Conservation (phyloP, 2,113 vertebrate species). For the human (Homo sapiens) region DNA sequence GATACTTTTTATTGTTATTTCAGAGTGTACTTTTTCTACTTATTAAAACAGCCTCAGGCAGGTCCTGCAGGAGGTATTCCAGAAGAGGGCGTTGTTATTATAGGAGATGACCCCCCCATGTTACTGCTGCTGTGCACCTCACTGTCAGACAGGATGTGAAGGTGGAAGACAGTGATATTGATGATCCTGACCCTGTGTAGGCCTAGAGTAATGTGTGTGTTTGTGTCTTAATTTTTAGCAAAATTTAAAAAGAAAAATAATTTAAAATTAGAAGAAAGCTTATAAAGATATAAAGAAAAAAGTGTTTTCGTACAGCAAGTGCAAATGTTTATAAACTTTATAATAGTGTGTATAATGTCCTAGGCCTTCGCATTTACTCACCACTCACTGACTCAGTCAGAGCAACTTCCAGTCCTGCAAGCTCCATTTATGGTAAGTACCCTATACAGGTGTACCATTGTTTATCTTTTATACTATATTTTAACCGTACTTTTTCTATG, state of each 20-base stretch:
- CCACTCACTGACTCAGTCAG: background rate
- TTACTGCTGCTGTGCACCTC: background rate
- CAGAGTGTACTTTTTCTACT: background rate
- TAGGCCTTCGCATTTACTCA: background rate
- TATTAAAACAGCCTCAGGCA: background rate
- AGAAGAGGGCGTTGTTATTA: background rate
- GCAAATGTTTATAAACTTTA: background rate
- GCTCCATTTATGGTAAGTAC: background rate
- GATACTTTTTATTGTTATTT: background rate
- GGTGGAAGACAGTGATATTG: background rate
- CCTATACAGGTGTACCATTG: background rate
- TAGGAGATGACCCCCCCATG: background rate
- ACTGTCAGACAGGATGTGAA: background rate
- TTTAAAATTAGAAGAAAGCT: background rate
- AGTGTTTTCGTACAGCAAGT: background rate
- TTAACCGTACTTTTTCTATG: background rate
- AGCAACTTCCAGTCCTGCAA: background rate
- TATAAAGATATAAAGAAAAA: background rate
- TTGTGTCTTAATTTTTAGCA: background rate
- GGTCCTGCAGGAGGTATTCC: background rate
- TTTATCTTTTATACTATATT: background rate
- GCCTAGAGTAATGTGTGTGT: background rate
- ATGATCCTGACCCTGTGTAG: background rate
- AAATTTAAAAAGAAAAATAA: background rate
- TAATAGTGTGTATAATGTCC: background rate